Base-by-base conservation (phyloP, 1,140 invertebrate genomes). In the Megathymus violae region DNA sequence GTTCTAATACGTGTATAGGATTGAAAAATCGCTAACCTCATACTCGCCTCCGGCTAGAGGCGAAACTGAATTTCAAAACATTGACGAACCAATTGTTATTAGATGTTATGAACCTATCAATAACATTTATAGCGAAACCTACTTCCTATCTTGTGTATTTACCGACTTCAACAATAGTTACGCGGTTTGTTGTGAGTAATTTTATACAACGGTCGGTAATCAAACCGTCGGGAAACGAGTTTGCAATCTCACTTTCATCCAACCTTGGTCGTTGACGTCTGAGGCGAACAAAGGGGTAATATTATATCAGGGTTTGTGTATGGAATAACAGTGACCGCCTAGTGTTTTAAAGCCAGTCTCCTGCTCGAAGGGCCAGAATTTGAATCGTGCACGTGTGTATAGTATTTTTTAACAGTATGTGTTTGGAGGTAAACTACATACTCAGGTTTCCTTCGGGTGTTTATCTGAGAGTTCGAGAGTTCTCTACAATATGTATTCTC, bases 241-340 rank as follows among this genome's bases (percentile, higher is more conserved):
- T 66, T 72, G 69, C 67, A 78, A 69, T 83, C 78, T 85, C 80
- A 80, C 82, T 85, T 85, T 85, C 80, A 72, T 80, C 62, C 67
- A 71, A 71, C 70, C 73, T 67, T 78, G 76, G 70, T 78, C 71
- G 66, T 78, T 78, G 71, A 78, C 76, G 66, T 76, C 71, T 36
- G 34, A 10, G 15, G 17, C 17, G 14, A 10, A 10, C 50, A 43
- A 54, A 31, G 38, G 38, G 13, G n/a, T 41, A 54, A 16, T 19
- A 40, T 22, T 4, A 31, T 10, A 31, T 31, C 11, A 9, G 27
- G 27, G 3, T 31, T 1, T 31, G 4, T 31, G 27, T 22, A 19
- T 19, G 4, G 9, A 22, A n/a, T n/a, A n/a, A n/a, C n/a, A n/a
- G n/a, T n/a, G n/a, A n/a, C n/a, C n/a, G n/a, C n/a, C n/a, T n/a